A percentile compares a stretch with the other conserved stretches of the same genome.
phyloP scores from a whole-genome alignment of 2,113 vertebrate species.

The Sterrhoptilus dennistouni region DNA sequence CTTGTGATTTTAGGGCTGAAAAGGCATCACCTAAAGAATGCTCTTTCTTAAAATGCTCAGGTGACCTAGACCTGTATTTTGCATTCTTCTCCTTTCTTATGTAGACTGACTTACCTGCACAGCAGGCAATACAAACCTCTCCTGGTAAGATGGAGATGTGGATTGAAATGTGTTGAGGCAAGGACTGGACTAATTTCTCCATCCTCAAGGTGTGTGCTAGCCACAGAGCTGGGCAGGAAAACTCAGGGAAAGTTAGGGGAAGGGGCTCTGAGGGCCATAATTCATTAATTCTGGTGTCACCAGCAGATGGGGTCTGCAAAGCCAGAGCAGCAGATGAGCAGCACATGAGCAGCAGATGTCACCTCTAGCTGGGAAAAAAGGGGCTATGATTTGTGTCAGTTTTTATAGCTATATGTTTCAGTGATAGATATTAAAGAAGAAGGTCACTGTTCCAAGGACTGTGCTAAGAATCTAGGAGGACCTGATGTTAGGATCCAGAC shows the following conservation, averaged over 20 bases:
- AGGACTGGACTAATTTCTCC: background rate
- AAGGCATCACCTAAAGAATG: background rate
- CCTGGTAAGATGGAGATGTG: background rate
- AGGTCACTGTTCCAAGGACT: background rate
- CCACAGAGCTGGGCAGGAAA: background rate
- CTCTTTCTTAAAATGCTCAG: background rate
- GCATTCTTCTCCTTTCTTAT: background rate
- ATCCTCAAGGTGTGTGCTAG: fast-evolving
- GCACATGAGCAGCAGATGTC: background rate
- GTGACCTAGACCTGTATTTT: background rate
- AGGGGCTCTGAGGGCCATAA: background rate
- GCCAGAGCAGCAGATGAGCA: background rate
- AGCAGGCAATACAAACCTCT: background rate
- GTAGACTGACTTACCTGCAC: fast-evolving
- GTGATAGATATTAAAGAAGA: background rate
- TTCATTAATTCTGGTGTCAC: background rate
- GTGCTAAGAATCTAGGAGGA: background rate
- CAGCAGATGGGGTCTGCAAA: background rate
- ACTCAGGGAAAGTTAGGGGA: background rate
- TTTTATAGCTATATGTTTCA: background rate
- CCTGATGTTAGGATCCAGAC: fast-evolving
- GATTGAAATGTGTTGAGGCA: background rate
- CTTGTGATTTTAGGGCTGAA: background rate
- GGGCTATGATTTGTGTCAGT: background rate
- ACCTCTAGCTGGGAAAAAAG: background rate